Conservation (phyloP, 2,888 invertebrate species). For the Ectemnius lituratus region DNA sequence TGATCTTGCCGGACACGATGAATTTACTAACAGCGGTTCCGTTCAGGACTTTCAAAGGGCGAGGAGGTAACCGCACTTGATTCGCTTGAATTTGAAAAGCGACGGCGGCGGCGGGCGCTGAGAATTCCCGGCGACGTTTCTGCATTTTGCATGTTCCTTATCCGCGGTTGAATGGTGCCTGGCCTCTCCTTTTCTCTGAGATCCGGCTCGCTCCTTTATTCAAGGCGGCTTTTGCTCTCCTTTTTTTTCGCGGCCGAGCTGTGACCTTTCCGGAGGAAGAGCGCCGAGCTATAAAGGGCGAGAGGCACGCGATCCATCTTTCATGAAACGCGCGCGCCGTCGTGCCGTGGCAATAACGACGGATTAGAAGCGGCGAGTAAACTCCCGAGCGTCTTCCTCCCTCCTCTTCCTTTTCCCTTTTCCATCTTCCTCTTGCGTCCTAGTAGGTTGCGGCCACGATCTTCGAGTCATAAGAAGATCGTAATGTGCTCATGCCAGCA, state of each 20-base stretch:
- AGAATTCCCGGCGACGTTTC: not conserved
- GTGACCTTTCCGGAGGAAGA: slow-evolving; percentile 34
- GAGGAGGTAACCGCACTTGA: not conserved
- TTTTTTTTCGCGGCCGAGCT: slow-evolving; percentile 39
- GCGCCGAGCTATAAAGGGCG: slow-evolving; percentile 52
- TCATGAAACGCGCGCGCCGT: slow-evolving; percentile 66
- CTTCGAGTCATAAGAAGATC: slow-evolving; percentile 24
- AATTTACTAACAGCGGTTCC: no score
- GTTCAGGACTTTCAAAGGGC: no score
- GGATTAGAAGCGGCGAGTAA: slow-evolving; percentile 59
- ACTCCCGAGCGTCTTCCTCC: not conserved
- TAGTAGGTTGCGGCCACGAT: slow-evolving; percentile 7
- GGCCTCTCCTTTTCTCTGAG: no score
- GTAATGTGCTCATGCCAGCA: slow-evolving; percentile 5
- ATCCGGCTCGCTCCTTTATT: slow-evolving; percentile 36
- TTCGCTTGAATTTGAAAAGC: not conserved
- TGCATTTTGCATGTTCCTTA: slow-evolving; percentile 6
- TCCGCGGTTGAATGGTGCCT: not conserved
- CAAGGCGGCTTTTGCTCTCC: slow-evolving; percentile 31
- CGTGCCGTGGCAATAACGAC: slow-evolving; percentile 62
- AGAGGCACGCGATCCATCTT: slow-evolving; percentile 52
- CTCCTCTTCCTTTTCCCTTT: no score
- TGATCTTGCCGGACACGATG: no score
- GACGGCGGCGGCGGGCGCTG: not conserved
- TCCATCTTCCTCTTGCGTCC: not conserved